Evolutionary conservation across 35 echinoderm and acorn worm species (phyloP).

Genomic region (Patiria miniata): DNA sequence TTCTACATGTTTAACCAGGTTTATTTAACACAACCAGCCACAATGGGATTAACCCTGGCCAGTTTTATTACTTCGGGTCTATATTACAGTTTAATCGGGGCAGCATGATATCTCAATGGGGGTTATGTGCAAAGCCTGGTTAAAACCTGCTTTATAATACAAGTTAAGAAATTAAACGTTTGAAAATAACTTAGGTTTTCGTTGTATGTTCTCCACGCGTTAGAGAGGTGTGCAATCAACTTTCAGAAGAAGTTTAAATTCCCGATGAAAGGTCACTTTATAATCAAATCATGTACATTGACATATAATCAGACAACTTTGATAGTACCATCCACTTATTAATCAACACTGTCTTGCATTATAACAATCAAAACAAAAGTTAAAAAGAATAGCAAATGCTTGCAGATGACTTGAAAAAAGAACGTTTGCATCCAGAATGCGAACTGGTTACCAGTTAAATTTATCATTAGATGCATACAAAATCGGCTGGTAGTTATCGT

Average conservation of each 20-base stretch:
- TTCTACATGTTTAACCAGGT: slow-evolving; percentile 18
- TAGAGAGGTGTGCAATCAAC: too few species aligned
- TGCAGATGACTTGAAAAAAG: background rate
- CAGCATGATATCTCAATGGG: background rate
- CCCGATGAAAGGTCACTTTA: too few species aligned
- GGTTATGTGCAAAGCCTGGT: slow-evolving; percentile 12
- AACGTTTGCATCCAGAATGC: background rate
- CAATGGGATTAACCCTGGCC: background rate
- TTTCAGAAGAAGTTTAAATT: too few species aligned
- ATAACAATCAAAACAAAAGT: too few species aligned
- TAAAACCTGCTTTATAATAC: slow-evolving; percentile 25
- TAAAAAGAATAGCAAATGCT: too few species aligned
- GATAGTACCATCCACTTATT: too few species aligned
- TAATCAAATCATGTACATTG: too few species aligned
- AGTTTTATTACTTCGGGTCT: background rate
- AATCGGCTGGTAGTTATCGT: background rate
- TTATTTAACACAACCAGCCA: slow-evolving; percentile 1
- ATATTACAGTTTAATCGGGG: slow-evolving; percentile 31
- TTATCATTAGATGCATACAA: background rate
- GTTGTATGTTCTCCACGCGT: background rate
- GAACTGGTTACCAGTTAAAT: background rate
- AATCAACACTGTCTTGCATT: too few species aligned
- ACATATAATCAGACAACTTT: too few species aligned
- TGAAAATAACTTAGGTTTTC: slow-evolving; percentile 17
- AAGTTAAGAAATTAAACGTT: slow-evolving; percentile 27